These are phyloP conservation scores for Limnephilus marmoratus DNA, from an alignment of 2,888 invertebrate genomes.

Conservation along the genomic window DNA sequence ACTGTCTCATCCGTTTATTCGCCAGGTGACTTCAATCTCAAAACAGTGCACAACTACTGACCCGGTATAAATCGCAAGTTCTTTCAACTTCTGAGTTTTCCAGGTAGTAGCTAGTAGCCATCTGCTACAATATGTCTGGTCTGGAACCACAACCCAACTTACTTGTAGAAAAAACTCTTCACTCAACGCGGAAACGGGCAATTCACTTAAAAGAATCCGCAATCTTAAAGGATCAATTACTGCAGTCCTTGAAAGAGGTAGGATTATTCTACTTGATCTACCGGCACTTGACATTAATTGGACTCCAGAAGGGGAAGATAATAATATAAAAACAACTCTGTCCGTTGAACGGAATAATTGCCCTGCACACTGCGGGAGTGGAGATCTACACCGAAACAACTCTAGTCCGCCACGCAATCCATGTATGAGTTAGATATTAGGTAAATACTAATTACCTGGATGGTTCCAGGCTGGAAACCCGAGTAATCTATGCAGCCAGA, in stretches of 20 bases:
- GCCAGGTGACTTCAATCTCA: no score
- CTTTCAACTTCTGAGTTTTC: no score
- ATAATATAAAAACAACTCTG: neutral
- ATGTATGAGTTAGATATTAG: neutral
- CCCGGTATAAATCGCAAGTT: no score
- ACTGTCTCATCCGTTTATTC: no score
- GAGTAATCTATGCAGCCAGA: constrained; percentile 84
- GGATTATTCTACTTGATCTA: neutral
- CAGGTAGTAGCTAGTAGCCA: no score
- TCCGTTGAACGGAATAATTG: constrained; percentile 73
- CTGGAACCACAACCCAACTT: neutral
- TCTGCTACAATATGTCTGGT: no score
- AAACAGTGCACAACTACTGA: no score
- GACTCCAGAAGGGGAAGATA: neutral
- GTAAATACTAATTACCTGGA: constrained; percentile 79
- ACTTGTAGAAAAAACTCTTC: neutral
- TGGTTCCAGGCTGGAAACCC: constrained; percentile 91
- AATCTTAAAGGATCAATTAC: neutral
- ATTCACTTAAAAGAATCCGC: neutral
- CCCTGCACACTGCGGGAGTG: constrained; percentile 86
- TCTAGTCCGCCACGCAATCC: constrained; percentile 83
- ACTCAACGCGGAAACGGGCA: neutral
- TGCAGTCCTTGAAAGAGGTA: neutral
- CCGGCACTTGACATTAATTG: neutral
- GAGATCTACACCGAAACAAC: constrained; percentile 89